These are phyloP conservation scores for Orchesellides sinensis DNA, from an alignment of 2,888 invertebrate genomes.

Conservation along the genomic window DNA sequence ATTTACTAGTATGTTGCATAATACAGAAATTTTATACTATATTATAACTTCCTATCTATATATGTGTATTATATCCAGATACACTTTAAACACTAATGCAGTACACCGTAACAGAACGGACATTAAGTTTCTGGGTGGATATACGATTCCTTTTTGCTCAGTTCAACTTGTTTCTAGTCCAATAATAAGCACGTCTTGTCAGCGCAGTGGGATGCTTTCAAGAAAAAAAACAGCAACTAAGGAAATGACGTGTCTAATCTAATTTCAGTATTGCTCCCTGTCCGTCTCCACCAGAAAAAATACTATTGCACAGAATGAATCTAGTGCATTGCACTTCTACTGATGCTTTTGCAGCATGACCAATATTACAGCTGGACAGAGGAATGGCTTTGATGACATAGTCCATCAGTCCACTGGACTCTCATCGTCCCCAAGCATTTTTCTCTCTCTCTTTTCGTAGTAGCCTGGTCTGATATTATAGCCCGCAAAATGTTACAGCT, in stretches of 20 bases:
- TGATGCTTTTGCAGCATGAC: no score
- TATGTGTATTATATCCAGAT: background rate
- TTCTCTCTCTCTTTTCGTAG: no score
- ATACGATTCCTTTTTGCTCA: no score
- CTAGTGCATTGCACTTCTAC: no score
- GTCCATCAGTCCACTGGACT: slow-evolving; percentile 20
- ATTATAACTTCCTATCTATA: no score
- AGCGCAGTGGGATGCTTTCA: slow-evolving; percentile 49
- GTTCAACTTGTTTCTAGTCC: background rate
- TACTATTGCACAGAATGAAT: background rate
- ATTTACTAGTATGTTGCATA: slow-evolving; percentile 33
- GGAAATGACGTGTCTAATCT: slow-evolving; percentile 52
- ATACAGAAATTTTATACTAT: no score
- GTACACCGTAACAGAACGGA: background rate
- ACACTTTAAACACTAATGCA: background rate
- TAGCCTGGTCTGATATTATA: slow-evolving; percentile 8
- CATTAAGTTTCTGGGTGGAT: background rate
- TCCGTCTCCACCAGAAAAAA: slow-evolving; percentile 29
- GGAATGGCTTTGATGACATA: no score
- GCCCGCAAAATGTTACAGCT: slow-evolving; percentile 9
- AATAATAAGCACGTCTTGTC: slow-evolving; percentile 48
- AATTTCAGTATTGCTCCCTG: slow-evolving; percentile 58
- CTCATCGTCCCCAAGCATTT: slow-evolving; percentile 32
- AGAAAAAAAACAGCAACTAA: slow-evolving; percentile 7
- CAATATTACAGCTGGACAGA: no score